phyloP scores from a whole-genome alignment of 2,888 invertebrate species.

The Apamea anceps region DNA sequence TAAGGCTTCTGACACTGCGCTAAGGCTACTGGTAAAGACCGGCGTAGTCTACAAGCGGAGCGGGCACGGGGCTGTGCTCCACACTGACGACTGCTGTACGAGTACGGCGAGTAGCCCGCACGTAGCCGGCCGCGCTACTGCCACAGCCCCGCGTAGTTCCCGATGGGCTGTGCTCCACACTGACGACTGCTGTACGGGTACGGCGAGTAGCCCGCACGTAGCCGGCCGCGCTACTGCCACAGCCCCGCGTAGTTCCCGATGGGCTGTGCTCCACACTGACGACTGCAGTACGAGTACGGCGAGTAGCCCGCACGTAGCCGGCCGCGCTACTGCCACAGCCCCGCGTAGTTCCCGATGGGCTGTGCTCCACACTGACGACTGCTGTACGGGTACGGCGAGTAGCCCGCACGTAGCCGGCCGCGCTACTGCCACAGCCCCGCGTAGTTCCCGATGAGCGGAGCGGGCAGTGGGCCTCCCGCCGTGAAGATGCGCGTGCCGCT shows the following conservation, averaged over 20 bases:
- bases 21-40: neutral
- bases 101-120: neutral
- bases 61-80: neutral
- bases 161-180: too few relatives aligned
- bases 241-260: conserved; percentile 67
- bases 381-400: too few relatives aligned
- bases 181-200: too few relatives aligned
- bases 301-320: too few relatives aligned
- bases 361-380: too few relatives aligned
- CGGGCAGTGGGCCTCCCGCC: conserved; percentile 98
- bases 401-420: too few relatives aligned
- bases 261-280: too few relatives aligned
- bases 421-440: conserved; percentile 97
- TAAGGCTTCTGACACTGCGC: neutral
- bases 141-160: conserved; percentile 91
- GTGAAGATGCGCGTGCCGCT: conserved; percentile 97
- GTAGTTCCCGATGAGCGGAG: conserved; percentile 97
- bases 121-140: conserved; percentile 80
- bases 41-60: neutral
- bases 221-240: too few relatives aligned
- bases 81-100: neutral
- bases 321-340: conserved; percentile 72
- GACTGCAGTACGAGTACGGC: too few relatives aligned
- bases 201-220: too few relatives aligned
- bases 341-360: conserved; percentile 98